A percentile compares a stretch with the other conserved stretches of the same genome.
phyloP scores from a whole-genome alignment of 2,113 vertebrate genomes.

The Larimichthys polyactis region DNA sequence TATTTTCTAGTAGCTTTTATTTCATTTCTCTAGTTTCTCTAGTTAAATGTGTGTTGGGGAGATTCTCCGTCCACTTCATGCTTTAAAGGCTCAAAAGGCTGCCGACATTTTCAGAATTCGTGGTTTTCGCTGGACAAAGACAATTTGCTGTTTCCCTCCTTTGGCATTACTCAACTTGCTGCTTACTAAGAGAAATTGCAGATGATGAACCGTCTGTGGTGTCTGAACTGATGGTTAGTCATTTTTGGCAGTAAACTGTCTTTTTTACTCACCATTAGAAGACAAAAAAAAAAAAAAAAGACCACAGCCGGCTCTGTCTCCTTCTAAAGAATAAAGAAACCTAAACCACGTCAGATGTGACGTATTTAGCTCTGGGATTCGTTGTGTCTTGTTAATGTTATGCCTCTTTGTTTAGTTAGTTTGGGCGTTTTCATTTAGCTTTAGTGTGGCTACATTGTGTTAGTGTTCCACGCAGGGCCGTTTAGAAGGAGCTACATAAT shows the following conservation, averaged over 20 bases:
- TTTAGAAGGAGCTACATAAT: slow-evolving; percentile 15
- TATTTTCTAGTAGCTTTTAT: background rate
- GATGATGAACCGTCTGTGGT: slow-evolving; percentile 4
- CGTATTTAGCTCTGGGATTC: background rate
- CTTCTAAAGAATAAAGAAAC: background rate
- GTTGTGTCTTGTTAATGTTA: background rate
- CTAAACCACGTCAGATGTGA: background rate
- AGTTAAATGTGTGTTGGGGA: background rate
- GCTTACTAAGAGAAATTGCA: background rate
- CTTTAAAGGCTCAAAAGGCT: background rate
- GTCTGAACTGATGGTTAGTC: background rate
- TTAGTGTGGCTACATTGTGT: slow-evolving; percentile 8
- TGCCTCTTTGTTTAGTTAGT: background rate
- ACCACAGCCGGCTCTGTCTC: background rate
- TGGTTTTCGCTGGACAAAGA: background rate
- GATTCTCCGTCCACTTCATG: background rate
- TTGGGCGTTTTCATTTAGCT: slow-evolving; percentile 27
- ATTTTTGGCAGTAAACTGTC: slow-evolving; percentile 4
- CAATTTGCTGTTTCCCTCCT: background rate
- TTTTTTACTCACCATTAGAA: background rate
- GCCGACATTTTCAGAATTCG: background rate
- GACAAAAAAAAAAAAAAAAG: background rate
- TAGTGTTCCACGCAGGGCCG: slow-evolving; percentile 29
- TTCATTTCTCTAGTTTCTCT: no score
- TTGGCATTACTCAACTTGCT: background rate